Base-by-base conservation (phyloP, 1,140 invertebrate genomes). In the Drosophila pachea region DNA sequence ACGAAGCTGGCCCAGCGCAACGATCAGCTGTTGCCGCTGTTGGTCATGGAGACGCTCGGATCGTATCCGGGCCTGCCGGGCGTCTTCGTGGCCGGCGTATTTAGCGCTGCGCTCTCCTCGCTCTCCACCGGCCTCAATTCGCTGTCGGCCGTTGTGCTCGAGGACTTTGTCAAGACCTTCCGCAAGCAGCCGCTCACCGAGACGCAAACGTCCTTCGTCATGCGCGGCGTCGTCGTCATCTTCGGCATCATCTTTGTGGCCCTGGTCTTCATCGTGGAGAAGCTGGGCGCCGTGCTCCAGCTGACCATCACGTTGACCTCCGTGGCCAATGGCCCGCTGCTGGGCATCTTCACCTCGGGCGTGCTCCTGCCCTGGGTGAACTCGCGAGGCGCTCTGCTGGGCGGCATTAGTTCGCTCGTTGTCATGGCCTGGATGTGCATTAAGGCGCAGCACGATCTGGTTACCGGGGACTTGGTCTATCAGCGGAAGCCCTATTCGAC, bases 71-170 rank as follows among this genome's bases (percentile, higher is more conserved):
- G 95, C 1, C 76, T 97, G 22, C 94, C 95, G 0, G 96, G 96
- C 33, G 90, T 97, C 0, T 96, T 97, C 86, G 93, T 97, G 0
- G 95, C 95, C 22, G 95, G 95, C 16, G 93, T 97, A 11, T 97
- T 97, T 74, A 96, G 95, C 87, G 96, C 95, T 9, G 95, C 95
- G 14, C 89, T 97, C 22, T 97, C 95, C 86, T 97, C 96, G 1
- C 90, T 97, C 6, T 96, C 95, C 1, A 98, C 97, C 6, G 96
- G 96, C 0, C 90, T 98, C 4, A 98, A 98, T 81, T 97, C 96
- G 0, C 93, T 98, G 90, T 94, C 97, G 1, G 97, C 97, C 7
- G 95, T 98, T 8, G 95, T 98, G 55, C 90, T 97, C 7, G 93
- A 97, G 77, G 95, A 95, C 69, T 94, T 94, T 69, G 93, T 93